A percentile compares a stretch with the other conserved stretches of the same genome.
phyloP scores from a whole-genome alignment of 2,888 invertebrate genomes.

The Pardosa pseudoannulata region DNA sequence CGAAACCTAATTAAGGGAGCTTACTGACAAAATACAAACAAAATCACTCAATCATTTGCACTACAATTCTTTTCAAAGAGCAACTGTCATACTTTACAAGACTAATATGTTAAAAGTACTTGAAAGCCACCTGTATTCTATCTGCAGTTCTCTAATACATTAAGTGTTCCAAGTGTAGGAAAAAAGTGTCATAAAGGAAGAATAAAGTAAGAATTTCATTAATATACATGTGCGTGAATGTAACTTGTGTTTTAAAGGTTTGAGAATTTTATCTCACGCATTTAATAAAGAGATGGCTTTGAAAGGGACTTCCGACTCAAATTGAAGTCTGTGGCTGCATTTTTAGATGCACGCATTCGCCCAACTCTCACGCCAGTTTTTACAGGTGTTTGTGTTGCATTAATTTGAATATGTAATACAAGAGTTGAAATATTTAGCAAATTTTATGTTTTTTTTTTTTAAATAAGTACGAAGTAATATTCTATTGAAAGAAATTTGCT shows the following conservation, averaged over 20 bases:
- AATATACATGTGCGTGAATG: neutral
- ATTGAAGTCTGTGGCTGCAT: neutral
- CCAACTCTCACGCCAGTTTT: neutral
- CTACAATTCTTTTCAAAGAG: too few relatives aligned
- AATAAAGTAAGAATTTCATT: neutral
- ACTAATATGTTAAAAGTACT: too few relatives aligned
- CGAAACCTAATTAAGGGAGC: too few relatives aligned
- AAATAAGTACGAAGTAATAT: too few relatives aligned
- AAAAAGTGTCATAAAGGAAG: neutral
- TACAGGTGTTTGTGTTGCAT: neutral
- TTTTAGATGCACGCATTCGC: neutral
- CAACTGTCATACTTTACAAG: too few relatives aligned
- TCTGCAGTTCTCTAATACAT: neutral
- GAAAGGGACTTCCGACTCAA: neutral
- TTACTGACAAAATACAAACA: too few relatives aligned
- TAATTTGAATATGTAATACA: neutral
- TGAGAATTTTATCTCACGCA: slow-evolving; percentile 12
- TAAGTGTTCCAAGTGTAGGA: neutral
- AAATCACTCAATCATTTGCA: too few relatives aligned
- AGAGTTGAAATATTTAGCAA: too few relatives aligned
- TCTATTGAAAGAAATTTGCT: too few relatives aligned
- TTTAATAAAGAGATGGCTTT: neutral
- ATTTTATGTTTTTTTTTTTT: too few relatives aligned
- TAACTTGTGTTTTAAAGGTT: neutral
- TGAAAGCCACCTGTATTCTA: too few relatives aligned